phyloP scores from a whole-genome alignment of 2,113 vertebrate genomes.

The Sardina pilchardus region DNA sequence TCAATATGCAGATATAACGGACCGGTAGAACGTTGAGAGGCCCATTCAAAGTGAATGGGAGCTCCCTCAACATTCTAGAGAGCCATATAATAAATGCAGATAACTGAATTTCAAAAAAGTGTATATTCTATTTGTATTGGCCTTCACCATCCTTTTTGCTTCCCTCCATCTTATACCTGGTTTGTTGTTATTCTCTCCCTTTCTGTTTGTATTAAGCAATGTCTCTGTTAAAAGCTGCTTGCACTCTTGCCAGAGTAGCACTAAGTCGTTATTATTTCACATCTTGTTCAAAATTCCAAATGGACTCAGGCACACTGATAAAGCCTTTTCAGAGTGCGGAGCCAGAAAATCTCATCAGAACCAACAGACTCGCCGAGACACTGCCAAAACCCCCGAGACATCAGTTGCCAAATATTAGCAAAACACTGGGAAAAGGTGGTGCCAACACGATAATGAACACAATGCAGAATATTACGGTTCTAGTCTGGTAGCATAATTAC shows the following conservation, averaged over 20 bases:
- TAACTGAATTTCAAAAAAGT: no score
- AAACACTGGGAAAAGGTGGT: background rate
- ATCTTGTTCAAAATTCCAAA: conserved; percentile 7
- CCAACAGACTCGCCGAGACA: background rate
- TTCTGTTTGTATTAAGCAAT: background rate
- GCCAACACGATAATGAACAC: background rate
- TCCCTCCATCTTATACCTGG: background rate
- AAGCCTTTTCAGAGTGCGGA: background rate
- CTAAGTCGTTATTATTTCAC: background rate
- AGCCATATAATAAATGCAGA: no score
- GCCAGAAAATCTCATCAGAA: background rate
- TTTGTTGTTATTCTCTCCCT: background rate
- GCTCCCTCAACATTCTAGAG: no score
- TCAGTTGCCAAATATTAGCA: background rate
- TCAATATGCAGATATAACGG: no score
- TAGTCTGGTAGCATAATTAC: background rate
- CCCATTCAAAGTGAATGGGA: no score
- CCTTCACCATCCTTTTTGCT: background rate
- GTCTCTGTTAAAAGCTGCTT: background rate
- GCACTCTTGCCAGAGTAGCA: background rate
- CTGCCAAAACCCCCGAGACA: background rate
- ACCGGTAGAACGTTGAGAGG: no score
- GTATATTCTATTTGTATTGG: no score
- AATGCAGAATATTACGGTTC: background rate
- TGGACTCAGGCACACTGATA: background rate